These are phyloP conservation scores for Drosophila fulvimacula DNA, from an alignment of 2,888 invertebrate genomes.

Conservation along the genomic window DNA sequence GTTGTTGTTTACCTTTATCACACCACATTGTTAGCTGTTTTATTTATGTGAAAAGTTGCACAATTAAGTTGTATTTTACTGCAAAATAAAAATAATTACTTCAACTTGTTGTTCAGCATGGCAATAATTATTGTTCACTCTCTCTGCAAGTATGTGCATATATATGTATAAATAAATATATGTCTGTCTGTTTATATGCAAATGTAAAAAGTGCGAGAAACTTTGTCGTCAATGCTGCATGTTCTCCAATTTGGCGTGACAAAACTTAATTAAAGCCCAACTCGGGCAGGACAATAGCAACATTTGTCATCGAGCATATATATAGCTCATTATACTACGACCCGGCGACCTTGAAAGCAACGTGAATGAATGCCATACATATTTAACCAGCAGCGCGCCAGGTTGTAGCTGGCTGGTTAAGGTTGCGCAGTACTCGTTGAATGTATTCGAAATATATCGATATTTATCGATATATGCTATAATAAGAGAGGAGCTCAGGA, in stretches of 20 bases:
- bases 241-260: conserved; percentile 56
- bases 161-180: background rate
- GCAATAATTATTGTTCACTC: conserved; percentile 35
- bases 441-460: background rate
- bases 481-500: background rate
- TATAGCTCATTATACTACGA: conserved; percentile 17
- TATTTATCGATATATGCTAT: background rate
- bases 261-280: conserved; percentile 56
- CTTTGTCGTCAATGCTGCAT: conserved; percentile 42
- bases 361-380: conserved; percentile 4
- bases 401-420: background rate
- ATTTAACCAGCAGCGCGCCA: background rate
- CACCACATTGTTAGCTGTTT: conserved; percentile 57
- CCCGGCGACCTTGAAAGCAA: conserved; percentile 35
- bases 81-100: conserved; percentile 61
- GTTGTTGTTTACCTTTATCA: conserved; percentile 37
- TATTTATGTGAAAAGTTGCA: conserved; percentile 66
- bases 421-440: background rate
- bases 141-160: no score
- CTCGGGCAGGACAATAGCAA: conserved; percentile 20
- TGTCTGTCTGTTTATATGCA: conserved; percentile 19
- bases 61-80: conserved; percentile 60
- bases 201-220: conserved; percentile 44
- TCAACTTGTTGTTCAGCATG: conserved; percentile 37
- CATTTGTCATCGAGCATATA: conserved; percentile 45